These are phyloP conservation scores for Drosophila emarginata DNA, from an alignment of 2,888 invertebrate genomes.

Conservation along the genomic window DNA sequence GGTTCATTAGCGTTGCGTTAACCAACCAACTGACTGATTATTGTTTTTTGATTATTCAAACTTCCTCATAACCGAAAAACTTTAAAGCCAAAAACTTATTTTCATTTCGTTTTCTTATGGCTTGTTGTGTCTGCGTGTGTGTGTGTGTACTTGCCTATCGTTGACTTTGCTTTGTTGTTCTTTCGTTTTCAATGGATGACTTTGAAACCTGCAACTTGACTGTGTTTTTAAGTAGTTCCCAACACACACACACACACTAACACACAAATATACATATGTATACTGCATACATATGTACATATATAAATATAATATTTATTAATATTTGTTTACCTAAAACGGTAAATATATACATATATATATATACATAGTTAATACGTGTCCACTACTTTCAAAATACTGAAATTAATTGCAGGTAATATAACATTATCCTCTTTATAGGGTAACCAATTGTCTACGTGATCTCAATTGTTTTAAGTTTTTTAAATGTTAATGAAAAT, in stretches of 20 bases:
- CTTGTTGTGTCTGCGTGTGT: too few species aligned
- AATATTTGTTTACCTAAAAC: neutral
- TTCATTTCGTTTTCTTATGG: neutral
- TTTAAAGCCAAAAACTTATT: neutral
- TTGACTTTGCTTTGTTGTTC: slow-evolving; percentile 23
- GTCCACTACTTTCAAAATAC: too few species aligned
- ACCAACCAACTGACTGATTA: slow-evolving; percentile 7
- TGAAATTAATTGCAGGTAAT: too few species aligned
- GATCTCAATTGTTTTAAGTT: too few species aligned
- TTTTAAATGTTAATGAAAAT: too few species aligned
- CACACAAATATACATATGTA: too few species aligned
- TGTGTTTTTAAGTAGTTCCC: neutral
- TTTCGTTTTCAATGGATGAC: slow-evolving; percentile 7
- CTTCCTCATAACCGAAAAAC: slow-evolving; percentile 47
- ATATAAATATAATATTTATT: neutral
- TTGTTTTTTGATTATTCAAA: slow-evolving; percentile 17
- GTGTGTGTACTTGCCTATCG: slow-evolving; percentile 4
- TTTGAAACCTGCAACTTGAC: slow-evolving; percentile 14
- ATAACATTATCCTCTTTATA: too few species aligned
- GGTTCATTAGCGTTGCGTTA: slow-evolving; percentile 37
- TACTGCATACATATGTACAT: neutral
- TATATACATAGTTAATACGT: too few species aligned
- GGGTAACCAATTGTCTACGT: too few species aligned
- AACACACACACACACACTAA: neutral
- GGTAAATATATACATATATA: too few species aligned